These are phyloP conservation scores for Oeneis ivallda DNA, from an alignment of 2,888 invertebrate genomes.

Conservation along the genomic window DNA sequence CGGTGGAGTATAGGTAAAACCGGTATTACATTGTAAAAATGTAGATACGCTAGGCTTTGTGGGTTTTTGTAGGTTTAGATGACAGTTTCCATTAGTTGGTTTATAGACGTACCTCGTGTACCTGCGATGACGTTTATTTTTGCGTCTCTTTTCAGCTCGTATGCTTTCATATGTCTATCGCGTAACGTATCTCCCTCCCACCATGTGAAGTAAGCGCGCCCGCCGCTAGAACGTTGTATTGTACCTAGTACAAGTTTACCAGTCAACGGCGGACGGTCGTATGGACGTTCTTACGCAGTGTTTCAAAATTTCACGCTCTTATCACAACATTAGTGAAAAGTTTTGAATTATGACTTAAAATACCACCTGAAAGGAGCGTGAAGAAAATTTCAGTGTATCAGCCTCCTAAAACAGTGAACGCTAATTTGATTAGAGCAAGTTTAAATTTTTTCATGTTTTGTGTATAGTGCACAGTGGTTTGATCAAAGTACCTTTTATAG, in stretches of 20 bases:
- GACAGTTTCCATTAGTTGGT: constrained; percentile 66
- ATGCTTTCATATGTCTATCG: constrained; percentile 56
- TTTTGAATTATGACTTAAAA: constrained; percentile 42
- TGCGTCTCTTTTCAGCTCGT: constrained; percentile 54
- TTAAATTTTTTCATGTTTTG: constrained; percentile 62
- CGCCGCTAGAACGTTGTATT: constrained; percentile 53
- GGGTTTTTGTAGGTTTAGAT: constrained; percentile 54
- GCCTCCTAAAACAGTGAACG: constrained; percentile 21
- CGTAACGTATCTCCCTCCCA: constrained; percentile 63
- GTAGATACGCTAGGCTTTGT: constrained; percentile 47
- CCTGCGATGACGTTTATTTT: constrained; percentile 56
- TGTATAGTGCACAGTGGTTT: constrained; percentile 66
- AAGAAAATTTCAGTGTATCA: constrained; percentile 23
- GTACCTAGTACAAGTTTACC: constrained; percentile 60
- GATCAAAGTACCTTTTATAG: constrained; percentile 51
- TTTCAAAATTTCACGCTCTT: constrained; percentile 45
- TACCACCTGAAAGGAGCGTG: constrained; percentile 15
- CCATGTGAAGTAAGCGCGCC: constrained; percentile 58
- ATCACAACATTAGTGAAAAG: constrained; percentile 45
- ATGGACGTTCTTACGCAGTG: constrained; percentile 54
- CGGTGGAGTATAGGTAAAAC: constrained; percentile 74
- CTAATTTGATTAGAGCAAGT: constrained; percentile 29
- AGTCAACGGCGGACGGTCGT: constrained; percentile 72
- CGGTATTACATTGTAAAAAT: constrained; percentile 66
- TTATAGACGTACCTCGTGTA: constrained; percentile 59